Evolutionary conservation across 2,797 vertebrate species (phyloP), one percentile per base, ranked within the genome.

Genomic region (Peromyscus attwateri): DNA sequence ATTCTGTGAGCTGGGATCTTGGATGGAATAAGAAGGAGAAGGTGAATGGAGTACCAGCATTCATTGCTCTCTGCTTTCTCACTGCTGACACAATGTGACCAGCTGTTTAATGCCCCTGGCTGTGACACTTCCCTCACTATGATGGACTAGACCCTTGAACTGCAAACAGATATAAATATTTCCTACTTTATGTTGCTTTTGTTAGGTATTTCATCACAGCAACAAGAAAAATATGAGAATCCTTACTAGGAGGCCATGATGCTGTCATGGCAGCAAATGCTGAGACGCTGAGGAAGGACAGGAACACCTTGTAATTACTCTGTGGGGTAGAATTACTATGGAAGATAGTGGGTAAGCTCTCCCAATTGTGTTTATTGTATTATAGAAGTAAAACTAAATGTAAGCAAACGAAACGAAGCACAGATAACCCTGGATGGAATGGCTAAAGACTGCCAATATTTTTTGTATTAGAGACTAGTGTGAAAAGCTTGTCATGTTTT

Each of bases 361-460:
- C 27, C 25, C 5, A 8, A 0, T 9, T 55, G 3, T 66, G 71
- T 3, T 89, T 64, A 8, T 55, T 77, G 46, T n/a, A 37, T 90
- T 60, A 31, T 55, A 55, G 91, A 66, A 77, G 23, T 25, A 88
- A 95, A 94, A 70, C 4, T 0, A 49, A 97, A 88, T 87, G n/a
- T 4, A 92, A 91, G 55, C 11, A 91, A 92, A n/a, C 46, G 80
- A 87, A 80, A 75, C 0, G 75, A 91, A 90, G 85, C 52, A 0
- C 27, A 73, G 34, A 79, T 37, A 37, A 71, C 40, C 9, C 14
- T 62, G 14, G 17, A 60, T 82, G 3, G 4, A 80, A 82, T 43
- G 27, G 9, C 27, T 81, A 40, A 76, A 82, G 83, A 29, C n/a
- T 62, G 73, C 11, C 68, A 87, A 70, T 11, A 17, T 2, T 43